Base-by-base conservation (phyloP, 2,888 invertebrate genomes). In the Clostera curtula region DNA sequence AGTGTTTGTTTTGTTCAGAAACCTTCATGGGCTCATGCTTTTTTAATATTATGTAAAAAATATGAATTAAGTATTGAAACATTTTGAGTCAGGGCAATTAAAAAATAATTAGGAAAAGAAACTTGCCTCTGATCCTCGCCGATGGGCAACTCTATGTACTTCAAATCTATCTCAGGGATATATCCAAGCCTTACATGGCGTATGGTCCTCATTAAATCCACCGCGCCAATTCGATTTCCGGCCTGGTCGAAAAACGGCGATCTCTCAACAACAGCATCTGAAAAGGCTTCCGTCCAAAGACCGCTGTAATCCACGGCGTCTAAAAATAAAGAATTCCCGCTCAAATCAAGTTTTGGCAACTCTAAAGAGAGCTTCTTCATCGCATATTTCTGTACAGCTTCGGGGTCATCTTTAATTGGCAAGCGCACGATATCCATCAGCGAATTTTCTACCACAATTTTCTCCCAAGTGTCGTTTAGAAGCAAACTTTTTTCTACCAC, bases 241-340 rank as follows among this genome's bases (percentile, higher is more conserved):
- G 12, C 3, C 2, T 21, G 12, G 12, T 46, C 36, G 9, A 41
- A 48, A 12, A 56, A 56, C 0, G 56, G 44, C 10, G 40, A 38
- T 3, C 25, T 25, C 10, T 43, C 35, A 3, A 48, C 25, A 0
- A 22, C 18, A 3, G 44, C 41, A 10, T 49, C 40, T 6, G 35
- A 12, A 17, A 49, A 56, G 0, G 47, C 46, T 6, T 43, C 39
- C 0, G 38, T 42, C 53, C 55, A 55, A 4, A 44, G 17, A 1
- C 40, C 47, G 19, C 40, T 36, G 13, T 30, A 47, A 16, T 52
- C 47, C 17, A 56, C 19, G 2, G 45, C 36, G 24, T 55, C 49
- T 6, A 51, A 8, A 6, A 56, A 19, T 0, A 53, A 28, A 0
- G 56, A 56, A 18, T 56, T 54, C 1, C 56, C 56, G 3, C 10